A percentile compares a stretch with the other conserved stretches of the same genome.
Conservation (phyloP, 1,140 invertebrate species). For the Musca vetustissima region DNA sequence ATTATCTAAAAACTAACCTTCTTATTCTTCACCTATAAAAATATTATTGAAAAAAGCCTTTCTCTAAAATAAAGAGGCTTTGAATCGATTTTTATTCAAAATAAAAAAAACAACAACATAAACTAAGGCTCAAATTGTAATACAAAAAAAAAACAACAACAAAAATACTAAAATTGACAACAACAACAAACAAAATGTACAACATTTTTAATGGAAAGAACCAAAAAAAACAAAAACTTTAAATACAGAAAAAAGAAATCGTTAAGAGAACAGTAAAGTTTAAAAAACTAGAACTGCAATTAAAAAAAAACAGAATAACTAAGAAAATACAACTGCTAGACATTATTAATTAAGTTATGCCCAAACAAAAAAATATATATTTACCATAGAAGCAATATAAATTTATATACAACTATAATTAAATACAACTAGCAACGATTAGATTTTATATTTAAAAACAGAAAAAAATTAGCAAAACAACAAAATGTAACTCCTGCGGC, state of each 20-base stretch:
- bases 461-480: neutral
- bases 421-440: neutral
- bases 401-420: neutral
- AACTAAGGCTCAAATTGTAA: conserved; percentile 11
- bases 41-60: no score
- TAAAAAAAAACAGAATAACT: neutral
- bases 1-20: no score
- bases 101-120: neutral
- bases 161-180: neutral
- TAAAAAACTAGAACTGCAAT: conserved; percentile 17
- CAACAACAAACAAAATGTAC: conserved; percentile 3
- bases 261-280: neutral
- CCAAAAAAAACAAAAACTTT: neutral
- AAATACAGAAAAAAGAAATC: neutral
- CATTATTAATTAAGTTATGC: conserved; percentile 12
- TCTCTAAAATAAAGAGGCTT: neutral
- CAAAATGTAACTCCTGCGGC: conserved; percentile 11
- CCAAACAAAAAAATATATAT: conserved; percentile 2
- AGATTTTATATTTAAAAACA: neutral
- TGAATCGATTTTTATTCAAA: neutral
- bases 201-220: conserved; percentile 8
- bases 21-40: no score
- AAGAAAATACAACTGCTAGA: conserved; percentile 18
- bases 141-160: neutral
- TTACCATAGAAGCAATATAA: neutral